Evolutionary conservation across 2,888 invertebrate genomes (phyloP).

Genomic region (Watsonalla binaria): DNA sequence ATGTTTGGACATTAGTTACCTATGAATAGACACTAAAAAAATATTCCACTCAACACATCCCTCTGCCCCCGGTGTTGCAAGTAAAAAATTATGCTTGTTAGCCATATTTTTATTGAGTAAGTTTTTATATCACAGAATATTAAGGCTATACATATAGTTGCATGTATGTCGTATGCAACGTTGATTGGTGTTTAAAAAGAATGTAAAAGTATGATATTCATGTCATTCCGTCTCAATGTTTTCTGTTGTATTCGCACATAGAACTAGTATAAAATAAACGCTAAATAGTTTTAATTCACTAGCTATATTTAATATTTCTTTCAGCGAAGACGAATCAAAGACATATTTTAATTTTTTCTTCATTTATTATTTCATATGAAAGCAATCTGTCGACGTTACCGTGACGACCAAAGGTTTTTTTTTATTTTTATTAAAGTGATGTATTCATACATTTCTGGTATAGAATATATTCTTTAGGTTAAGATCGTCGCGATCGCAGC

Average conservation of each 20-base stretch:
- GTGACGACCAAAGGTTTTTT: conserved; percentile 5
- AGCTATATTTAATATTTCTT: neutral
- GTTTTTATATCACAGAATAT: neutral
- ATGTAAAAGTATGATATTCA: conserved; percentile 19
- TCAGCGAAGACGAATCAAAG: neutral
- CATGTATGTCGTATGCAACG: neutral
- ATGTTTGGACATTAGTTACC: too few relatives aligned
- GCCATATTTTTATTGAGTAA: neutral
- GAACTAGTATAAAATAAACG: conserved; percentile 26
- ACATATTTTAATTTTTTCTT: neutral
- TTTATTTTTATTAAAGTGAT: conserved; percentile 68
- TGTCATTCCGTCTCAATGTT: conserved; percentile 44
- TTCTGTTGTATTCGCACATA: conserved; percentile 20
- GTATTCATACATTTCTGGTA: conserved; percentile 6
- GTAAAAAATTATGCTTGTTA: too few relatives aligned
- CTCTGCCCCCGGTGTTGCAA: too few relatives aligned
- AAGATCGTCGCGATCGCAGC: conserved; percentile 48
- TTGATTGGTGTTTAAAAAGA: neutral
- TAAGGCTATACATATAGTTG: neutral
- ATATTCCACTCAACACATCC: too few relatives aligned
- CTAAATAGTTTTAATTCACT: neutral
- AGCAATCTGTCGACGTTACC: neutral
- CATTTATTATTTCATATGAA: neutral
- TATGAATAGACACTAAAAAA: too few relatives aligned
- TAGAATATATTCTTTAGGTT: conserved; percentile 31